Evolutionary conservation across 2,888 invertebrate species (phyloP), one percentile per base, ranked within the genome.

Genomic region (Trachelus troglodyta): DNA sequence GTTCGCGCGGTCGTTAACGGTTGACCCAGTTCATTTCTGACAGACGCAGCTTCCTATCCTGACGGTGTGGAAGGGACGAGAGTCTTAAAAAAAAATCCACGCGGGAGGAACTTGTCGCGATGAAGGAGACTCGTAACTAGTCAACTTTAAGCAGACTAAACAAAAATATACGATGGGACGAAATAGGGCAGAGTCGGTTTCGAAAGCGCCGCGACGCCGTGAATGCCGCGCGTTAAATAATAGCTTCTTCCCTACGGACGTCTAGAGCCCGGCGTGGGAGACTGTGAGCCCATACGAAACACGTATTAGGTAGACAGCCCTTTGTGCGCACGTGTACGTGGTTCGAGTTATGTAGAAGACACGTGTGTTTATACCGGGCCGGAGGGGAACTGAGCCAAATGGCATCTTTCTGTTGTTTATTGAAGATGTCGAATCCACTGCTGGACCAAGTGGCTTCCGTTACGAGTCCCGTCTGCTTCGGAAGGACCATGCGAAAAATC

Each of bases 361-460:
- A 34, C 71, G 71, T 71, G 71, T 71, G 71, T 34, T 71, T 71
- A 31, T 23, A 34, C 6, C 71, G 71, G 71, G 31, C 12, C 6
- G 11, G 15, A 37, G 40, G 40, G 15, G 15, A 9, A 2, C 77
- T 68, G 76, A 74, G 80, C 80, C 80, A 79, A 80, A 80, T 77
- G 79, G 82, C 79, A 81, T 80, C 81, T 76, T 78, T 73, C 79
- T 77, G 81, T 82, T 80, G 81, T 82, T 82, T 77, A 79, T 81
- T 76, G 81, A 77, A 75, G 77, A 71, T 71, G 71, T 34, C 71
- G 75, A 76, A 78, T 56, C 68, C 56, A 56, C 56, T 56, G 56
- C 56, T 56, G 56, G 15, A 56, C 56, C 56, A 68, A 78, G 75
- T 71, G 34, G 75, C 78, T 78, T 76, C 76, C 35, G 78, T 76